A percentile compares a stretch with the other conserved stretches of the same genome.
Evolutionary conservation across 37 sponge, comb jelly and placozoan genomes (phyloP).

Genomic region (Oopsacas minuta): DNA sequence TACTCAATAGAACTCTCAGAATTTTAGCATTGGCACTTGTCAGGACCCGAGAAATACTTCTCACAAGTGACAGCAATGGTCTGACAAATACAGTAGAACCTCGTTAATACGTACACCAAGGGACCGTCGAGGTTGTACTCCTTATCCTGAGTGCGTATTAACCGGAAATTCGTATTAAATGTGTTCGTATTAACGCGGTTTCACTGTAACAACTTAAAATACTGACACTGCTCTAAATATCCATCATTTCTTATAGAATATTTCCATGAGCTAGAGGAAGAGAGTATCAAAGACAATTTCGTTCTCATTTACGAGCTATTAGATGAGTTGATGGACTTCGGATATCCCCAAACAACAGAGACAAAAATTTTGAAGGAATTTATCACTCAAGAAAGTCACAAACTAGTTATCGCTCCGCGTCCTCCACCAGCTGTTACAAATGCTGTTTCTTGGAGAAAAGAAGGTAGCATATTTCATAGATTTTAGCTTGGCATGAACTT

Average conservation of each 20-base stretch:
- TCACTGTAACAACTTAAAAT: background rate
- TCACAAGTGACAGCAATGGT: no score
- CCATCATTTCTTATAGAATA: conserved; percentile 79
- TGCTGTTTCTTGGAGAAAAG: conserved; percentile 95
- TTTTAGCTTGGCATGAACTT: no score
- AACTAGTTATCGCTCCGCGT: conserved; percentile 70
- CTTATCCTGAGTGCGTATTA: no score
- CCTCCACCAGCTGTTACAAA: conserved; percentile 95
- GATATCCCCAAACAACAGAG: conserved; percentile 96
- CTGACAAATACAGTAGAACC: no score
- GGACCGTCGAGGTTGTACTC: no score
- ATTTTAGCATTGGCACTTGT: no score
- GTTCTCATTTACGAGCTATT: conserved; percentile 87
- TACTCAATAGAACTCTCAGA: no score
- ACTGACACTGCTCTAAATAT: background rate
- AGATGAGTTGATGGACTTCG: conserved; percentile 97
- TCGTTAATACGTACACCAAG: no score
- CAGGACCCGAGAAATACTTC: no score
- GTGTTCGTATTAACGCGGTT: no score
- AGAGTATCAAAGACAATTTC: conserved; percentile 93
- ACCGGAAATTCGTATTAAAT: no score
- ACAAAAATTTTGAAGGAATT: conserved; percentile 88
- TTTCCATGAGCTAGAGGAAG: conserved; percentile 90
- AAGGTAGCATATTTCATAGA: conserved; percentile 28
- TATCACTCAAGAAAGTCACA: conserved; percentile 92